Base-by-base conservation (phyloP, 2,888 invertebrate genomes). In the Aphodius granarius region DNA sequence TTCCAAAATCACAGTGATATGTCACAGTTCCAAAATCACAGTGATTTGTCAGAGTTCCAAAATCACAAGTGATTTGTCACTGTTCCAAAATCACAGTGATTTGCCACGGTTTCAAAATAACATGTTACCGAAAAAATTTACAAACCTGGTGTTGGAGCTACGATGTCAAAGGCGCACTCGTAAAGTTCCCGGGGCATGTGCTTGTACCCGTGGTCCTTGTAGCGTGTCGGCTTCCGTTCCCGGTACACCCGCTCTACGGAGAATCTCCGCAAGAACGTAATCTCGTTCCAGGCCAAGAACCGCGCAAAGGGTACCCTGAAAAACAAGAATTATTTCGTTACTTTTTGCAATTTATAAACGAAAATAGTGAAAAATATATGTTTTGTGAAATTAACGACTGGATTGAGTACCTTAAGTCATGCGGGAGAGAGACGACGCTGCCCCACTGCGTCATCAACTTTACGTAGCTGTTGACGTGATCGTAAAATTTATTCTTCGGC, bases 111-210 rank as follows among this genome's bases (percentile, higher is more conserved):
- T n/a, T 19, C 3, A 18, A 65, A 20, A 19, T 43, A 70, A 63
- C 16, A 23, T 64, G 3, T 17, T 5, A 21, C 20, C n/a, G 17
- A 70, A 64, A 20, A 66, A 66, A 43, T 43, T 2, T 43, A 43
- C 63, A 74, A 85, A 89, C 93, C 93, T 76, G 91, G 89, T 77
- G 89, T 91, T 1, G 95, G 92, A 3, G 94, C 94, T 23, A 98
- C 94, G 77, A 98, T 95, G 86, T 98, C 98, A 86, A 97, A 97
- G 0, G 96, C 95, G 86, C 97, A 97, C 86, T 97, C 97, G 75
- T 93, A 92, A 17, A 95, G 90, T 87, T 98, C 97, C 78, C 94
- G 91, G 0, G 98, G 98, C 87, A 97, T 96, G 82, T 94, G 94
- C 0, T 96, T 95, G 75, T 89, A 90, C 2, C 92, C 92, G 43